Conservation (phyloP, 2,797 vertebrate genomes). For the Harpagifer antarcticus region DNA sequence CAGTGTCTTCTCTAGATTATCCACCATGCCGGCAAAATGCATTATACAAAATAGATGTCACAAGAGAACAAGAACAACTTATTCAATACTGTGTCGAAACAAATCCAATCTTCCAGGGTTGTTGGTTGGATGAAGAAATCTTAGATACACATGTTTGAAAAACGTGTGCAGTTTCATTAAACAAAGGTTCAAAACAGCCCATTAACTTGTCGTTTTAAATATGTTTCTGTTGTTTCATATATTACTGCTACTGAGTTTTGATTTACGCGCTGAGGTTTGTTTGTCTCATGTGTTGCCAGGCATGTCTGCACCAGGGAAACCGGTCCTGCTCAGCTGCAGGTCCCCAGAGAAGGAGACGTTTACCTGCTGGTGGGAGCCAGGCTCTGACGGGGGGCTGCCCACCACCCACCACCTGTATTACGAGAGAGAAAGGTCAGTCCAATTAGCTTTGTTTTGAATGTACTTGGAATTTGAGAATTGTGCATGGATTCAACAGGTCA, state of each 20-base stretch:
- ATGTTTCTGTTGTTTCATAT: background rate
- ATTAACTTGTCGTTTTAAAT: background rate
- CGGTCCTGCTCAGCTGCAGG: conserved; percentile 85
- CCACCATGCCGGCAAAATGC: background rate
- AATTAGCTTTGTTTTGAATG: background rate
- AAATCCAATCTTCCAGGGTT: background rate
- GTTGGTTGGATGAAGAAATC: background rate
- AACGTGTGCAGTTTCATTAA: too few species aligned
- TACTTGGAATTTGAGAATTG: background rate
- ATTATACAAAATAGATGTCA: background rate
- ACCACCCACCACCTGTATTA: conserved; percentile 89
- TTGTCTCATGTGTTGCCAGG: conserved; percentile 65
- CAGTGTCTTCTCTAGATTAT: background rate
- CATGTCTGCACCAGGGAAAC: conserved; percentile 84
- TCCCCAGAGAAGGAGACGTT: conserved; percentile 95
- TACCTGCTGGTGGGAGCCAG: conserved; percentile 93
- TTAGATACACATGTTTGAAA: background rate
- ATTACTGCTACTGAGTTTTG: background rate
- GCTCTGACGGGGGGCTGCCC: conserved; percentile 86
- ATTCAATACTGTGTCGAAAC: too few species aligned
- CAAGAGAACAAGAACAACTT: too few species aligned
- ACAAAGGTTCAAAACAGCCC: background rate
- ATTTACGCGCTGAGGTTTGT: conserved; percentile 36
- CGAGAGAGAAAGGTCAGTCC: conserved; percentile 86
- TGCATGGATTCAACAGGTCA: background rate